Evolutionary conservation across 2,888 invertebrate genomes (phyloP).

Genomic region (Nephrotoma flavescens): DNA sequence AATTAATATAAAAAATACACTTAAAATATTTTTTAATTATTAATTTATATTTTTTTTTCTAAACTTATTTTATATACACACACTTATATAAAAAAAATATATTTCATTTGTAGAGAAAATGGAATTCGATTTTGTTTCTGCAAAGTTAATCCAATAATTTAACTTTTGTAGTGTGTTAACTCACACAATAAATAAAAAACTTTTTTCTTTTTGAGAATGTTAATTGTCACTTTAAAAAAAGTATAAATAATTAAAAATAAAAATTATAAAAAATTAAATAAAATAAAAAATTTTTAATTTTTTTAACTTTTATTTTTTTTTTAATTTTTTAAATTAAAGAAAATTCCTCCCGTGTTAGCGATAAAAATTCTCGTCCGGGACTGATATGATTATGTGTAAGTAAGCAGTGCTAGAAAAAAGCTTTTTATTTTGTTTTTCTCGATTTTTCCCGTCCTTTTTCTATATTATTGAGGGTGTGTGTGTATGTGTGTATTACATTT

Average conservation of each 20-base stretch:
- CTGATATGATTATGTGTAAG: conserved; percentile 15
- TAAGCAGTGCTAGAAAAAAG: neutral
- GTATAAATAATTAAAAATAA: neutral
- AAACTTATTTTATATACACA: neutral
- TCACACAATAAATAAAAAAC: neutral
- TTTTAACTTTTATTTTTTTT: neutral
- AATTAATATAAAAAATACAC: neutral
- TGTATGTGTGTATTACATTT: neutral
- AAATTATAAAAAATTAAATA: neutral
- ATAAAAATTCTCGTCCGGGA: conserved; percentile 30
- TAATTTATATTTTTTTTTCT: neutral
- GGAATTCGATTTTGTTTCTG: neutral
- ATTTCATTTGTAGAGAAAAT: neutral
- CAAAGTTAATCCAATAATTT: neutral
- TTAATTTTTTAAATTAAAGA: neutral
- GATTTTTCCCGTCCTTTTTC: neutral
- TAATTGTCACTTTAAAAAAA: neutral
- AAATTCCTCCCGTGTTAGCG: conserved; percentile 13
- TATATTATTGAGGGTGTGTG: too few species aligned
- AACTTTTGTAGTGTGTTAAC: neutral
- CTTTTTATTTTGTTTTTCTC: neutral
- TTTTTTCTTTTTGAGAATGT: neutral
- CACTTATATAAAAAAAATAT: neutral
- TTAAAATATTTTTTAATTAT: neutral
- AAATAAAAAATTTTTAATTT: neutral